Evolutionary conservation across 2,888 invertebrate genomes (phyloP).

Genomic region (Ischnus inquisitorius): DNA sequence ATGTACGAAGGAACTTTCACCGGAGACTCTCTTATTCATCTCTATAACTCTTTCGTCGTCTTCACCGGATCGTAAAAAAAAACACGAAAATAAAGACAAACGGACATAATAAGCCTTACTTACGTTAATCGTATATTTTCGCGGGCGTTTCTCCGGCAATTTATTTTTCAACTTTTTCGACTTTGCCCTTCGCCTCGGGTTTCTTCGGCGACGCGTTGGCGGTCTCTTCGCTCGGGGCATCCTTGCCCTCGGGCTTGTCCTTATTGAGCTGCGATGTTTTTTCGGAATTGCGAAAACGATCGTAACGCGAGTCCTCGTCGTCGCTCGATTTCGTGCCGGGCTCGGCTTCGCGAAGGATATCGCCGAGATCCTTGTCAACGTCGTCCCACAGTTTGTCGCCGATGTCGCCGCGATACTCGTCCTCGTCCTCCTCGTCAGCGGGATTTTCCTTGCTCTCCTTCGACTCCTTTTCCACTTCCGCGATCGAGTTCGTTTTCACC

Average conservation of each 20-base stretch:
- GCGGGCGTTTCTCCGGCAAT: not conserved
- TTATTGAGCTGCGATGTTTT: constrained; percentile 84
- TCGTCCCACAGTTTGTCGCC: constrained; percentile 93
- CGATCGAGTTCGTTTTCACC: constrained; percentile 81
- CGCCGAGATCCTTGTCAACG: constrained; percentile 93
- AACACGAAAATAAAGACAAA: constrained; percentile 1
- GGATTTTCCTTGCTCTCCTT: constrained; percentile 73
- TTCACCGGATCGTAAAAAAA: constrained; percentile 34
- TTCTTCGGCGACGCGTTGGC: constrained; percentile 80
- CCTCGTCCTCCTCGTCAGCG: constrained; percentile 85
- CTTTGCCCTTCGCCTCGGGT: constrained; percentile 76
- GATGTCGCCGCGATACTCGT: constrained; percentile 82
- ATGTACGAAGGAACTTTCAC: constrained; percentile 54
- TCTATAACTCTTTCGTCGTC: constrained; percentile 24
- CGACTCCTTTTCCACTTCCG: constrained; percentile 72
- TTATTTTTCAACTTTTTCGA: constrained; percentile 78
- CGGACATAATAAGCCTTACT: constrained; percentile 5
- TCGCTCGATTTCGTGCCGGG: constrained; percentile 88
- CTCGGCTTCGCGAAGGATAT: constrained; percentile 89
- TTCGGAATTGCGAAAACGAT: constrained; percentile 89
- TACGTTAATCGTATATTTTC: not conserved
- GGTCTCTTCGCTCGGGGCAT: constrained; percentile 83
- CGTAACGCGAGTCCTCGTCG: constrained; percentile 89
- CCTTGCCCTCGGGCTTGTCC: constrained; percentile 81
- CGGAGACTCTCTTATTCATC: constrained; percentile 24